Percentiles rank a stretch among this genome's conserved stretches.
phyloP scores from a whole-genome alignment of 2,888 invertebrate species.

The Campoplex capitator region DNA sequence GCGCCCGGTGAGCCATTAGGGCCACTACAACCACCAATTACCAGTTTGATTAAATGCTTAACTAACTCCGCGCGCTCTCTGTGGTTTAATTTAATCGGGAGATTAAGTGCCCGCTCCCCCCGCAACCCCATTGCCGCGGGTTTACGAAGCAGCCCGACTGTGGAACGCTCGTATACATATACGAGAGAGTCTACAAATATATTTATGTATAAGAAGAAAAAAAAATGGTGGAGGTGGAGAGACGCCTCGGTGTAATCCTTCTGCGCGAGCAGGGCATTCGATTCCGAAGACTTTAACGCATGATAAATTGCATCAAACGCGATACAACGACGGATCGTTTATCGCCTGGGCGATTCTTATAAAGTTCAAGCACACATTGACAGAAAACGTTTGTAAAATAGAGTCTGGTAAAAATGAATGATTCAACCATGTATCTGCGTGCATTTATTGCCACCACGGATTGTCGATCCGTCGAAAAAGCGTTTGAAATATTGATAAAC shows the following conservation, averaged over 20 bases:
- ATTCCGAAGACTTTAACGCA: conserved; percentile 68
- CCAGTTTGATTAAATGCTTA: conserved; percentile 84
- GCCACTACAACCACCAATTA: conserved; percentile 83
- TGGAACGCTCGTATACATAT: not conserved
- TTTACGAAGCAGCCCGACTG: conserved; percentile 73
- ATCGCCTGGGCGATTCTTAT: not conserved
- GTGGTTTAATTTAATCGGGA: conserved; percentile 84
- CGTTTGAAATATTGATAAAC: not conserved
- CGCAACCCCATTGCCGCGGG: conserved; percentile 22
- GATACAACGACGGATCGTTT: not conserved
- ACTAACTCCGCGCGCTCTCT: conserved; percentile 82
- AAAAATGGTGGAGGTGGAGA: not conserved
- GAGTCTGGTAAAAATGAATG: no score
- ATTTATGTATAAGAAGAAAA: not conserved
- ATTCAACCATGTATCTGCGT: not conserved
- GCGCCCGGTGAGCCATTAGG: conserved; percentile 80
- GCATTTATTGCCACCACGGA: not conserved
- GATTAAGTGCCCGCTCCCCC: conserved; percentile 79
- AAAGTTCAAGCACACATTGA: not conserved
- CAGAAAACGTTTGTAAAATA: not conserved
- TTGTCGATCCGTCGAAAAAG: not conserved
- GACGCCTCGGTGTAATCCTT: conserved; percentile 76
- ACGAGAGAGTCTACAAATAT: not conserved
- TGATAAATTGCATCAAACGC: no score
- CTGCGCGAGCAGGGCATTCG: conserved; percentile 68